These are phyloP conservation scores for Neodiprion pinetum DNA, from an alignment of 1,140 invertebrate species.

Conservation along the genomic window DNA sequence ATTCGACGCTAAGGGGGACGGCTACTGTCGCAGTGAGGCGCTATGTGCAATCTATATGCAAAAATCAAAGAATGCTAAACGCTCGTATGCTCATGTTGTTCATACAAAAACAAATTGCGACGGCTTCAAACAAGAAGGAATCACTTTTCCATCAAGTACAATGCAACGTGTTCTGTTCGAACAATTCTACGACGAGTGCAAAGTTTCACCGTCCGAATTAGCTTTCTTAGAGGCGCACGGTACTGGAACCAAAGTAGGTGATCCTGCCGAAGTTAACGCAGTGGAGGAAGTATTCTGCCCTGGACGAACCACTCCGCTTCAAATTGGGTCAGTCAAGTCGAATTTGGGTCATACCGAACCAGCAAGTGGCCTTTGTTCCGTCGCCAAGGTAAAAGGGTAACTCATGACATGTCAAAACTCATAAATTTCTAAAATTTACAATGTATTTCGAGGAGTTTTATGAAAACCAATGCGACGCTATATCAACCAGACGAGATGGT, in stretches of 20 bases:
- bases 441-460: too few species aligned
- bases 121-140: conserved; percentile 77
- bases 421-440: too few species aligned
- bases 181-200: conserved; percentile 82
- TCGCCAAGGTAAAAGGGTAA: conserved; percentile 70
- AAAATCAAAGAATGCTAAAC: conserved; percentile 58
- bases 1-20: conserved; percentile 80
- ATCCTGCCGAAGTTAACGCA: conserved; percentile 82
- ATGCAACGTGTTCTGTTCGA: conserved; percentile 77
- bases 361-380: conserved; percentile 79
- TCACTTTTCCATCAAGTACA: conserved; percentile 84
- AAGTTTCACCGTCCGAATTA: conserved; percentile 72
- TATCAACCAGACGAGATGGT: too few species aligned
- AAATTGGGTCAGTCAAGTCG: conserved; percentile 87
- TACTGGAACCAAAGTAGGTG: conserved; percentile 77
- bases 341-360: conserved; percentile 91
- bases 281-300: conserved; percentile 81
- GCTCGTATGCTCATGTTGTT: conserved; percentile 73
- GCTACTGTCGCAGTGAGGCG: conserved; percentile 74
- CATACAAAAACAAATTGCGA: conserved; percentile 83
- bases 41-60: conserved; percentile 80
- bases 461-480: too few species aligned
- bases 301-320: conserved; percentile 69
- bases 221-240: conserved; percentile 89
- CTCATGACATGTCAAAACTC: too few species aligned